Evolutionary conservation across 1,140 invertebrate species (phyloP).

Genomic region (Trachymyrmex cornetzi): DNA sequence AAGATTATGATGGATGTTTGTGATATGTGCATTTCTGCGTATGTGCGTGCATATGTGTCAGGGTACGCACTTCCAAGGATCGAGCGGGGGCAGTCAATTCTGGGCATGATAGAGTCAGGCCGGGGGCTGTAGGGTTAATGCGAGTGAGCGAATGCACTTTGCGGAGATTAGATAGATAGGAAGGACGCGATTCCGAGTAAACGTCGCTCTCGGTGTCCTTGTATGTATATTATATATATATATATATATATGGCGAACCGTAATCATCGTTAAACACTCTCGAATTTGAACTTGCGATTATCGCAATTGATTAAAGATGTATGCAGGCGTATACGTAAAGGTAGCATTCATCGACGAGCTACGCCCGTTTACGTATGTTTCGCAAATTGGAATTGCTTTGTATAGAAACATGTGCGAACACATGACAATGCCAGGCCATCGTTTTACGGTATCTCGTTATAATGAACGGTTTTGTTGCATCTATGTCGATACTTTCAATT

Average conservation of each 20-base stretch:
- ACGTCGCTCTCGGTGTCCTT: background rate
- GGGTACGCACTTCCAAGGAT: slow-evolving; percentile 35
- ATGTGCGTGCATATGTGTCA: background rate
- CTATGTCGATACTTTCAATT: slow-evolving; percentile 45
- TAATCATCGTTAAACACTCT: slow-evolving; percentile 18
- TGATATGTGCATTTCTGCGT: background rate
- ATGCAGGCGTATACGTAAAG: background rate
- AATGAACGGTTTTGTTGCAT: slow-evolving; percentile 35
- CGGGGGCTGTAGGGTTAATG: slow-evolving; percentile 63
- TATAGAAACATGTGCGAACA: background rate
- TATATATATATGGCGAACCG: background rate
- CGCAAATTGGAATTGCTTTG: slow-evolving; percentile 47
- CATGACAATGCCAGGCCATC: slow-evolving; percentile 33
- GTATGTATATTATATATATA: background rate
- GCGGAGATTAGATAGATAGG: slow-evolving; percentile 75
- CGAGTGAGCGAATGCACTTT: slow-evolving; percentile 76
- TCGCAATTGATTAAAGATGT: slow-evolving; percentile 32
- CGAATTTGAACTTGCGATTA: slow-evolving; percentile 25
- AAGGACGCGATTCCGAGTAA: slow-evolving; percentile 48
- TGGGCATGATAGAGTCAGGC: slow-evolving; percentile 37
- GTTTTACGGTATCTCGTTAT: slow-evolving; percentile 20
- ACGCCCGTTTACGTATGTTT: background rate
- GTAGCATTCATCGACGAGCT: background rate
- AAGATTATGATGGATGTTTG: slow-evolving; percentile 39
- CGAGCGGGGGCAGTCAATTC: slow-evolving; percentile 15